Percentiles rank a stretch among this genome's conserved stretches.
Evolutionary conservation across 1,140 invertebrate genomes (phyloP).

Genomic region (Drosophila chauvacae): DNA sequence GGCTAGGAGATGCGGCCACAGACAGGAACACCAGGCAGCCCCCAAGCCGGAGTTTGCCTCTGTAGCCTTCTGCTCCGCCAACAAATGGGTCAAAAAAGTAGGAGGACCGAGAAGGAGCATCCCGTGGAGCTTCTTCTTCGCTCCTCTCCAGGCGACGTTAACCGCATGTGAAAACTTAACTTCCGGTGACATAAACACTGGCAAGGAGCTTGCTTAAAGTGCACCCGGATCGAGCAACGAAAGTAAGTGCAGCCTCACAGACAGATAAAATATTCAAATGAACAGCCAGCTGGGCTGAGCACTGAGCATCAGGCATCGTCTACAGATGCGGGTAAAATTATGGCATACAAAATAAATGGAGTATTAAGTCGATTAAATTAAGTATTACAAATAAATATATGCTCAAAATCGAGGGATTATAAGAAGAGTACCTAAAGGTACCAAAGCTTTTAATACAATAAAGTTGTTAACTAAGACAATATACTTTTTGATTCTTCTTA

Average conservation of each 20-base stretch:
- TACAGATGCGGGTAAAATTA: neutral
- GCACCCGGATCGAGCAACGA: conserved; percentile 58
- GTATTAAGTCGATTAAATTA: neutral
- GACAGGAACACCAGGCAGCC: conserved; percentile 31
- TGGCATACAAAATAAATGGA: neutral
- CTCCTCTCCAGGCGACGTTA: conserved; percentile 66
- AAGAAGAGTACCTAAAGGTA: neutral
- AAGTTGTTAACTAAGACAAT: too few species aligned
- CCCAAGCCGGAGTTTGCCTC: conserved; percentile 8
- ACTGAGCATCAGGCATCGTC: conserved; percentile 8
- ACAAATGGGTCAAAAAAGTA: conserved; percentile 71
- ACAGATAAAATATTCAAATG: conserved; percentile 81
- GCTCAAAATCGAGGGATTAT: too few species aligned
- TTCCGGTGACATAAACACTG: conserved; percentile 81
- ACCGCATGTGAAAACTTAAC: conserved; percentile 83
- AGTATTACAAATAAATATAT: neutral
- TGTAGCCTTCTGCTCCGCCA: conserved; percentile 14
- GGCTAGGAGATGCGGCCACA: conserved; percentile 21
- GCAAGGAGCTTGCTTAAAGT: conserved; percentile 77
- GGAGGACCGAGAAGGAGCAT: conserved; percentile 21
- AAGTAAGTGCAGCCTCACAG: conserved; percentile 75
- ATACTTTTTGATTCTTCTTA: too few species aligned
- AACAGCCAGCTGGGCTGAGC: conserved; percentile 55
- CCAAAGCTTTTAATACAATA: too few species aligned
- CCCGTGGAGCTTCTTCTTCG: neutral